Percentiles rank a stretch among this genome's conserved stretches.
phyloP scores from a whole-genome alignment of 2,113 vertebrate genomes.

The Poicephalus meyeri region DNA sequence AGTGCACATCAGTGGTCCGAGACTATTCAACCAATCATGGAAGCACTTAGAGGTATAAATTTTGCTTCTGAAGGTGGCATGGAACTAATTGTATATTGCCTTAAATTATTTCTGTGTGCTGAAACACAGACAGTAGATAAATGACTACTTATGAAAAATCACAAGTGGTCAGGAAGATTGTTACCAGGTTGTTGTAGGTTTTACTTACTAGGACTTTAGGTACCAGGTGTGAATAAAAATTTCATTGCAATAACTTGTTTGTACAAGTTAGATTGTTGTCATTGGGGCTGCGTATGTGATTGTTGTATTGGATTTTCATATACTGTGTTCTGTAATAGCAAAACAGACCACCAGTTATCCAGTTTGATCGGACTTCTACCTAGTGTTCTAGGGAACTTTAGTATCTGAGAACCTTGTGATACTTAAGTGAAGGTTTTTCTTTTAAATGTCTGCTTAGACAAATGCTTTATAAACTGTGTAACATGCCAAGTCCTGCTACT shows the following conservation, averaged over 20 bases:
- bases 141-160: background rate
- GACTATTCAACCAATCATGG: constrained; percentile 91
- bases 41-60: constrained; percentile 88
- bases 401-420: background rate
- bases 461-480: background rate
- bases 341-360: background rate
- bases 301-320: background rate
- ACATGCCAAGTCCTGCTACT: background rate
- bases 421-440: accelerated
- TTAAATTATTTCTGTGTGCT: background rate
- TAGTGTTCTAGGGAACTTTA: background rate
- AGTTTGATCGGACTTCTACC: background rate
- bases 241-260: background rate
- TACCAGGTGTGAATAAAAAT: background rate
- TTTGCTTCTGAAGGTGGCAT: background rate
- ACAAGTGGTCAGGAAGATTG: background rate
- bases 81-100: background rate
- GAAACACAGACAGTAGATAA: background rate
- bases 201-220: background rate
- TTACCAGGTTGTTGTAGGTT: background rate
- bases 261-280: background rate
- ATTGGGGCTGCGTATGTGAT: background rate
- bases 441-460: background rate
- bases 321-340: background rate
- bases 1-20: constrained; percentile 91